A percentile compares a stretch with the other conserved stretches of the same genome.
These are phyloP conservation scores for Anoura caudifer DNA, from an alignment of 2,113 vertebrate species.

Conservation along the genomic window DNA sequence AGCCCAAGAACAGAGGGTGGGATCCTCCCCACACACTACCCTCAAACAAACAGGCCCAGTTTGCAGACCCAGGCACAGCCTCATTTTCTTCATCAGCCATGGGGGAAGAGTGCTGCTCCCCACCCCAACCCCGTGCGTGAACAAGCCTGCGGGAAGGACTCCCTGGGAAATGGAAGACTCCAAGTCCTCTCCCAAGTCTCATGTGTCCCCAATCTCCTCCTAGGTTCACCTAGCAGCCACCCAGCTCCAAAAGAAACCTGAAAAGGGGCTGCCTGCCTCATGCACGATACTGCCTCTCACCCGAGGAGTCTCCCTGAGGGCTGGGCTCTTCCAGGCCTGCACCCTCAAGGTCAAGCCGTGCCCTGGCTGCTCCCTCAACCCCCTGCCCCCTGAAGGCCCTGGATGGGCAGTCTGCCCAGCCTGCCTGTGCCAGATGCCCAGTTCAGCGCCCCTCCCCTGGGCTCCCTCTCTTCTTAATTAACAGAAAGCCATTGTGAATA, in stretches of 20 bases:
- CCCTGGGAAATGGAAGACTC: background rate
- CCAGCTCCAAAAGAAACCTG: background rate
- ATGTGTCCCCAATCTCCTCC: background rate
- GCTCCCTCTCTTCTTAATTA: slow-evolving; percentile 83
- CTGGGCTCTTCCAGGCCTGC: background rate
- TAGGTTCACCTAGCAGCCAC: background rate
- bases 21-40: rapidly evolving
- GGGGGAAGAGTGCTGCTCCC: background rate
- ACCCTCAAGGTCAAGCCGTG: background rate
- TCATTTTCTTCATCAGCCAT: background rate
- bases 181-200: background rate
- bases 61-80: background rate
- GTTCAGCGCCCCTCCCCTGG: slow-evolving; percentile 74
- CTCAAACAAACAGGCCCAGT: background rate
- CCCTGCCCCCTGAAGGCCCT: background rate
- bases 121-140: too few relatives aligned
- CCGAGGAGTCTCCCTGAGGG: background rate
- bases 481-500: slow-evolving; percentile 82
- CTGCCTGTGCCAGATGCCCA: background rate
- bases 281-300: background rate
- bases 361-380: background rate
- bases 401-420: background rate
- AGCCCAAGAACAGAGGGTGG: background rate
- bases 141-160: background rate
- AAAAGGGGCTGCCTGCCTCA: background rate